These are phyloP conservation scores for Xenentodon cancila DNA, from an alignment of 2,797 vertebrate species.

Conservation along the genomic window DNA sequence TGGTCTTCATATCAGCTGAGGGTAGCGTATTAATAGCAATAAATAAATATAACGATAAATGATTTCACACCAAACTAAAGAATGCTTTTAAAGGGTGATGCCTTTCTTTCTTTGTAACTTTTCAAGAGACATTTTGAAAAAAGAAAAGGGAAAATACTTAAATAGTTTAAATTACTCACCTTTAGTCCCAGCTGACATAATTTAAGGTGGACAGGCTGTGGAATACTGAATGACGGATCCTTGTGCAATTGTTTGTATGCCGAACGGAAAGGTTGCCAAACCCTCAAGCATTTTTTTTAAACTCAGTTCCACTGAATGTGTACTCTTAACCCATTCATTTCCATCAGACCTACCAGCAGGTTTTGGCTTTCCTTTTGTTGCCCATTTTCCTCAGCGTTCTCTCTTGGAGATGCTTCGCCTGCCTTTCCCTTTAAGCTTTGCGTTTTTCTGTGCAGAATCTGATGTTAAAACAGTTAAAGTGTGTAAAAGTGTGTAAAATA, in stretches of 20 bases:
- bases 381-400: constrained; percentile 1
- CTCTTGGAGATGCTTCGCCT: not conserved
- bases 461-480: too few species aligned
- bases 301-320: constrained; percentile 51
- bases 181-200: constrained; percentile 56
- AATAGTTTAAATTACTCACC: constrained; percentile 60
- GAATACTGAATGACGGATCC: constrained; percentile 63
- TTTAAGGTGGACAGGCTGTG: constrained; percentile 47
- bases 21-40: constrained; percentile 27
- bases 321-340: constrained; percentile 80
- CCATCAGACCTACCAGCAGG: constrained; percentile 17
- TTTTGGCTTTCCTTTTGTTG: not conserved
- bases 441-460: too few species aligned
- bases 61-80: not conserved
- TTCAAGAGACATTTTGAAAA: not conserved
- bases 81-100: not conserved
- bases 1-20: constrained; percentile 77
- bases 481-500: too few species aligned
- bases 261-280: constrained; percentile 64
- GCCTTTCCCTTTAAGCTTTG: too few species aligned
- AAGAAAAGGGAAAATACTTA: not conserved
- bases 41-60: not conserved
- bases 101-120: not conserved
- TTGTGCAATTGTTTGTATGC: constrained; percentile 75
- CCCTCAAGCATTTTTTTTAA: constrained; percentile 55